A percentile compares a stretch with the other conserved stretches of the same genome.
These are phyloP conservation scores for Meliscaeva auricollis DNA, from an alignment of 2,888 invertebrate genomes.

Conservation along the genomic window DNA sequence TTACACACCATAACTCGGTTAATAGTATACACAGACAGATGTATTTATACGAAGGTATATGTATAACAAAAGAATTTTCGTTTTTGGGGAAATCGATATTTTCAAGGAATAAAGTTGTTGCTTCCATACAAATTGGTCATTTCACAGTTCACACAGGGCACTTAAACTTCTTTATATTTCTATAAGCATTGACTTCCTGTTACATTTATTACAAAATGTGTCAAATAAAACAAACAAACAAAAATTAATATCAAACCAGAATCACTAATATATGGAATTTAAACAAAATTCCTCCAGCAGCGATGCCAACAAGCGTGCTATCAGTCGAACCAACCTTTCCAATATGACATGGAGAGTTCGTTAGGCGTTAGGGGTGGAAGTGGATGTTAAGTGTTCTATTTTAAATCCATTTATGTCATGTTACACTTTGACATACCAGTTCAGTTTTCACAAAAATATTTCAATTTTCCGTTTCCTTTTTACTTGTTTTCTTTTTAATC, in stretches of 20 bases:
- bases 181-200: constrained; percentile 26
- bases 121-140: constrained; percentile 54
- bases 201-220: constrained; percentile 44
- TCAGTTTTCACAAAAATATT: constrained; percentile 6
- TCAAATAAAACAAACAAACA: constrained; percentile 3
- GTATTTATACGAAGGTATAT: background rate
- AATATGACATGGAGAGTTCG: constrained; percentile 60
- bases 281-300: constrained; percentile 44
- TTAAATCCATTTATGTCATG: constrained; percentile 35
- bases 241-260: constrained; percentile 40
- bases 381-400: constrained; percentile 52
- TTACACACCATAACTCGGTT: constrained; percentile 7
- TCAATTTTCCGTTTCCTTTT: constrained; percentile 12
- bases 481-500: background rate
- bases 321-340: constrained; percentile 61
- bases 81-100: constrained; percentile 70
- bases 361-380: constrained; percentile 27
- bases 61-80: constrained; percentile 53
- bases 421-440: constrained; percentile 28
- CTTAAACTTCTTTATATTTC: constrained; percentile 8
- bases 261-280: constrained; percentile 18
- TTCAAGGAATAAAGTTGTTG: constrained; percentile 69
- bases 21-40: constrained; percentile 43
- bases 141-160: constrained; percentile 21
- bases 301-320: constrained; percentile 63